Evolutionary conservation across 1,140 invertebrate genomes (phyloP).

Genomic region (Triops longicaudatus): DNA sequence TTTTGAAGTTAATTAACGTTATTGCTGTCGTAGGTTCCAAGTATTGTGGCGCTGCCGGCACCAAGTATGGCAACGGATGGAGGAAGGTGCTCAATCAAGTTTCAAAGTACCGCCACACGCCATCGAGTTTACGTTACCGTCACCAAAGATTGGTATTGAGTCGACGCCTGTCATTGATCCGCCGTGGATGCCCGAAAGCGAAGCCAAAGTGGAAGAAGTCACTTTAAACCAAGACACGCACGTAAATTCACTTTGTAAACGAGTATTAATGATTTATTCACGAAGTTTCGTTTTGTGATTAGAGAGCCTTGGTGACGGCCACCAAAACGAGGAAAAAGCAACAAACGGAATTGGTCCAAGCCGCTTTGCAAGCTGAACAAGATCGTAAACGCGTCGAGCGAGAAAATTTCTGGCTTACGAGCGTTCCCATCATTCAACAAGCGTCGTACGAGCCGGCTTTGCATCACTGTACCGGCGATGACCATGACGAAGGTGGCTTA

Average conservation of each 20-base stretch:
- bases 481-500: constrained; percentile 67
- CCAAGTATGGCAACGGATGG: constrained; percentile 98
- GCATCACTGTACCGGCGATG: constrained; percentile 70
- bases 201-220: constrained; percentile 97
- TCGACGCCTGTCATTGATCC: constrained; percentile 91
- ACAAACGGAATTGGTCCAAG: constrained; percentile 93
- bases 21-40: constrained; percentile 59
- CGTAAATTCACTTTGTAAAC: constrained; percentile 29
- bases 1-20: too few species aligned
- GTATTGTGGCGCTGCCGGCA: constrained; percentile 94
- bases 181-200: constrained; percentile 95
- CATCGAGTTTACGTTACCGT: constrained; percentile 97
- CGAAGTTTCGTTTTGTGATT: constrained; percentile 34
- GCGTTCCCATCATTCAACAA: constrained; percentile 90
- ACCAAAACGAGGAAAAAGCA: constrained; percentile 98
- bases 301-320: constrained; percentile 93
- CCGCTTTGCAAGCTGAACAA: constrained; percentile 87
- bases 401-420: constrained; percentile 92
- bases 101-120: constrained; percentile 97
- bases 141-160: constrained; percentile 87
- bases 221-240: constrained; percentile 91
- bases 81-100: constrained; percentile 85
- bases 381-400: constrained; percentile 88
- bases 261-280: neutral
- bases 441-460: constrained; percentile 86